These are phyloP conservation scores for Rhinatrema bivittatum DNA, from an alignment of 2,797 vertebrate species.

Conservation along the genomic window DNA sequence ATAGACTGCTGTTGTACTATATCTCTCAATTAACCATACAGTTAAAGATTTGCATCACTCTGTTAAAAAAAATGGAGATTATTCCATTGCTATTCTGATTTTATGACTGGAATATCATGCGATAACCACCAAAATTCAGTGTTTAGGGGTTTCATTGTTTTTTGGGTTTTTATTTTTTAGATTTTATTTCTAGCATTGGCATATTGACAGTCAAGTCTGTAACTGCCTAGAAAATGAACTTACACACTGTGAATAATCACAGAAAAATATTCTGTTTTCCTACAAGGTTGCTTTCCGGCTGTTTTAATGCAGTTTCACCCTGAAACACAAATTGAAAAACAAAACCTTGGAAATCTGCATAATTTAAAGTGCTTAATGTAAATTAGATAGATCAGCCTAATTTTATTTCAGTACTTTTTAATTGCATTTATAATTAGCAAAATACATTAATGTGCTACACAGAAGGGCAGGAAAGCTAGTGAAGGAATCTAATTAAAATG, in stretches of 20 bases:
- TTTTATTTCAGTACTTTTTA: slow-evolving; percentile 70
- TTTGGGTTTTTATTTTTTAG: no score
- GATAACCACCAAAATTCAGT: background rate
- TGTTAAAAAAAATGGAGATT: slow-evolving; percentile 4
- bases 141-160: slow-evolving; percentile 21
- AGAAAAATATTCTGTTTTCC: slow-evolving; percentile 59
- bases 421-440: slow-evolving; percentile 73
- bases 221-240: slow-evolving; percentile 56
- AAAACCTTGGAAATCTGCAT: slow-evolving; percentile 49
- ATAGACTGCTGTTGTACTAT: no score
- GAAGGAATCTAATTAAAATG: slow-evolving; percentile 56
- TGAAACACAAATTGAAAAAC: slow-evolving; percentile 33
- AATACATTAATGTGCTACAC: slow-evolving; percentile 61
- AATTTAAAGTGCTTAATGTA: slow-evolving; percentile 64
- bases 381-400: slow-evolving; percentile 64
- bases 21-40: no score
- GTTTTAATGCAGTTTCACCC: slow-evolving; percentile 57
- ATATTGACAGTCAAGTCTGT: slow-evolving; percentile 33
- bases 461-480: slow-evolving; percentile 61
- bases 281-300: slow-evolving; percentile 62
- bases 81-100: rapidly evolving
- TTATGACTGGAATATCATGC: no score
- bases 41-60: no score
- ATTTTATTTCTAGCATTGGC: slow-evolving; percentile 31
- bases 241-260: slow-evolving; percentile 60